Evolutionary conservation across 2,113 vertebrate genomes (phyloP).

Genomic region (Martes martes): DNA sequence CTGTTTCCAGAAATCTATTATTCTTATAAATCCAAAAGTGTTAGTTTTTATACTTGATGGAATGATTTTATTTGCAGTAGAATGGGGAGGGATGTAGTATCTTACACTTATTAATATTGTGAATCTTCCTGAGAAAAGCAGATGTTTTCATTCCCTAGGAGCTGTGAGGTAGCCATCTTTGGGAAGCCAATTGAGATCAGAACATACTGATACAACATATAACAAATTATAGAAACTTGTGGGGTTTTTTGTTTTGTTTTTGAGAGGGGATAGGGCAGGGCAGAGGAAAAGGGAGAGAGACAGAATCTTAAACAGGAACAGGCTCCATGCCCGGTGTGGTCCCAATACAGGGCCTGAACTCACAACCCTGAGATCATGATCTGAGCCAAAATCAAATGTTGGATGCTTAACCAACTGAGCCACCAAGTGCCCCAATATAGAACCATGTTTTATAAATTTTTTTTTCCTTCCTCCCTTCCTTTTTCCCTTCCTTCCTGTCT

Average conservation of each 20-base stretch:
- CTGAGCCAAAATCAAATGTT: background rate
- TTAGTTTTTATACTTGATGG: background rate
- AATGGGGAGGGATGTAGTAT: background rate
- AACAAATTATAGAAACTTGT: background rate
- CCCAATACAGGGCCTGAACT: background rate
- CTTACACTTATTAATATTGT: background rate
- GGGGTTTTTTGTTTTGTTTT: background rate
- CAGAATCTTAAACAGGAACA: background rate
- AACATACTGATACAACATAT: background rate
- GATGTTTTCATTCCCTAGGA: background rate
- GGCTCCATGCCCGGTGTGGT: background rate
- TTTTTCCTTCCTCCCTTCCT: background rate
- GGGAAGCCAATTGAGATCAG: background rate
- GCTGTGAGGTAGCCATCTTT: background rate
- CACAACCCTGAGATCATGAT: background rate
- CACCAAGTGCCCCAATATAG: background rate
- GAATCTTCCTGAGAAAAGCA: background rate
- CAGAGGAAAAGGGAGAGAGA: background rate
- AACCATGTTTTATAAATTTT: background rate
- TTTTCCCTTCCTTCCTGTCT: background rate
- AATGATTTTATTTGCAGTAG: background rate
- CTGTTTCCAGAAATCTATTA: background rate
- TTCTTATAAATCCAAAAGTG: background rate
- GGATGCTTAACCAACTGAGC: background rate
- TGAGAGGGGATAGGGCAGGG: background rate